Conservation (phyloP, 2,888 invertebrate genomes). For the Harmothoe impar region DNA sequence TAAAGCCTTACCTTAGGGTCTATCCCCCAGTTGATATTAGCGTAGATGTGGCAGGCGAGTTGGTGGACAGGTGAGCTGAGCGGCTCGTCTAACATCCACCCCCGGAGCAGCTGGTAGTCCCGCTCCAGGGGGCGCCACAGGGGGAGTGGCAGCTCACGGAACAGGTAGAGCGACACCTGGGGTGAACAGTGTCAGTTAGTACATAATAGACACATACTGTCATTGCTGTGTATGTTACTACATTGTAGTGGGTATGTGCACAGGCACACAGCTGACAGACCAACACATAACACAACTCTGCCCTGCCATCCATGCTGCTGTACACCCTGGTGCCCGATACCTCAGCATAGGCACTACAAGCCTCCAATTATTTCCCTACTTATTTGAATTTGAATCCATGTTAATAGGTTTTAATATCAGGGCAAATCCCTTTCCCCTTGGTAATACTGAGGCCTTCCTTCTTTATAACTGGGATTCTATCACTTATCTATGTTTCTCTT, state of each 20-base stretch:
- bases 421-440: no score
- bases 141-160: constrained; percentile 89
- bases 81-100: constrained; percentile 88
- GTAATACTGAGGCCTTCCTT: no score
- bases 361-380: no score
- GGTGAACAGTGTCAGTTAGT: constrained; percentile 17
- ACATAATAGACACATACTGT: no score
- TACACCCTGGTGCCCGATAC: neutral
- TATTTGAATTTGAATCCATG: no score
- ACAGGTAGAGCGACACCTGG: constrained; percentile 87
- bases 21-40: constrained; percentile 89
- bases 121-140: constrained; percentile 88
- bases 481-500: no score
- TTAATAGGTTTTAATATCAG: no score
- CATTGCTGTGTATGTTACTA: neutral
- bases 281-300: neutral
- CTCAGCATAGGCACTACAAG: no score
- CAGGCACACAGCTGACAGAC: constrained; percentile 2
- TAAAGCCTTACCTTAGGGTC: constrained; percentile 70
- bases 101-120: constrained; percentile 87
- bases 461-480: no score
- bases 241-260: neutral
- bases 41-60: constrained; percentile 88
- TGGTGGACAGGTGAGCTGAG: constrained; percentile 87
- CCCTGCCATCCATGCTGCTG: neutral